phyloP scores from a whole-genome alignment of 2,888 invertebrate species.

The Nasonovia ribisnigri region DNA sequence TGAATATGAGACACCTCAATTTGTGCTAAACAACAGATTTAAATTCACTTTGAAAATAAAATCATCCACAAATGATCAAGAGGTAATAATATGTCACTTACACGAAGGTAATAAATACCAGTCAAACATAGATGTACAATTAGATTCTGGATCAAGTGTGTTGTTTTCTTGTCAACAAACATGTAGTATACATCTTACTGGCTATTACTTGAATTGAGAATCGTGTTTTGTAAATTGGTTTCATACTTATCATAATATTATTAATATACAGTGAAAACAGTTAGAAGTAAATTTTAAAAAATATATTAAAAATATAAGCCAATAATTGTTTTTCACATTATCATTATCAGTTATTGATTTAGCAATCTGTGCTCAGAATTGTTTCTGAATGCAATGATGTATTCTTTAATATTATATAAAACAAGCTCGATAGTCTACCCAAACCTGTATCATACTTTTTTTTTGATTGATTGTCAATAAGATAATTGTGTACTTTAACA shows the following conservation, averaged over 20 bases:
- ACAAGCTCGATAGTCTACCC: not conserved
- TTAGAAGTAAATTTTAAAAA: not conserved
- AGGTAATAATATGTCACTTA: conserved; percentile 50
- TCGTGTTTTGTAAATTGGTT: not conserved
- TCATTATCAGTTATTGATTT: not conserved
- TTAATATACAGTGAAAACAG: not conserved
- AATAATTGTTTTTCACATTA: not conserved
- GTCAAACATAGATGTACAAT: conserved; percentile 23
- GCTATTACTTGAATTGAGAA: conserved; percentile 31
- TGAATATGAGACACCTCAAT: conserved; percentile 27
- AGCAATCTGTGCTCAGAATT: not conserved
- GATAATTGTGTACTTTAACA: not conserved
- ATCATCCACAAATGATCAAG: not conserved
- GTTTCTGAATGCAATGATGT: not conserved
- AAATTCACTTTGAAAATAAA: conserved; percentile 55
- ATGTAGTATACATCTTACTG: conserved; percentile 53
- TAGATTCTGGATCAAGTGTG: conserved; percentile 37
- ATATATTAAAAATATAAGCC: not conserved
- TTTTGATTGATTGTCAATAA: not conserved
- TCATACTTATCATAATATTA: not conserved
- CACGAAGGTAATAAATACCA: conserved; percentile 56
- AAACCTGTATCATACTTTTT: not conserved
- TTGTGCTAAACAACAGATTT: conserved; percentile 44
- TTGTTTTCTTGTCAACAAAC: conserved; percentile 58
- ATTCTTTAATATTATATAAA: not conserved